Evolutionary conservation across 2,797 vertebrate genomes (phyloP), one percentile per base, ranked within the genome.

Genomic region (Limnodromus scolopaceus): DNA sequence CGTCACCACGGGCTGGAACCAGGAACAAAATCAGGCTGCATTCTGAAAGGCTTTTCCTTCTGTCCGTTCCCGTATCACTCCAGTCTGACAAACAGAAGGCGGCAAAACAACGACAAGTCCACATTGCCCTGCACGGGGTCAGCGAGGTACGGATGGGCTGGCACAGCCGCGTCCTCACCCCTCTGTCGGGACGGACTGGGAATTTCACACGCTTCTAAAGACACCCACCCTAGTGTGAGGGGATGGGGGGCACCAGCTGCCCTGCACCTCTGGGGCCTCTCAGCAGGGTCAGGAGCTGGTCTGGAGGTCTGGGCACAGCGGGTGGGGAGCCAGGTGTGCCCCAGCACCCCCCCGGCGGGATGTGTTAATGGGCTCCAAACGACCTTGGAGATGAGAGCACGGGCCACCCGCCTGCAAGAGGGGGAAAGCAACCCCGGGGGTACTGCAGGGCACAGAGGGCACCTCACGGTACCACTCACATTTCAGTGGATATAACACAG

Each of bases 281-380:
- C 36, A 69, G 65, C 32, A 84, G 43, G 24, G 64, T 19, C 75
- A 76, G 78, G n/a, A 12, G 32, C 45, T 46, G 25, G 43, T 76
- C 48, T 63, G 65, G n/a, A 34, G 5, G 43, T n/a, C 41, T 38
- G 41, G 16, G n/a, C 4, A 39, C 0, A 6, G 30, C 25, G 53
- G 38, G 34, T 8, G 16, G 27, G 25, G 17, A 75, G 25, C 10
- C 20, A 34, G 0, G 1, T 6, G 36, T 27, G n/a, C 18, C 27
- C 46, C 78, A 38, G 45, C n/a, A 24, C 24, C 38, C 17, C 36
- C 45, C 24, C 70, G 49, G 43, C 46, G 38, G 43, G 38, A 58
- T 9, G 49, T 39, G 63, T 1, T 36, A 16, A 82, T 9, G 43
- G 58, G 22, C n/a, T 91, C 46, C 60, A 55, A 48, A 82, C 43